These are phyloP conservation scores for Phacellophora camtschatica DNA, from an alignment of 30 jellyfish, hydroid and myxozoan species.

Conservation along the genomic window DNA sequence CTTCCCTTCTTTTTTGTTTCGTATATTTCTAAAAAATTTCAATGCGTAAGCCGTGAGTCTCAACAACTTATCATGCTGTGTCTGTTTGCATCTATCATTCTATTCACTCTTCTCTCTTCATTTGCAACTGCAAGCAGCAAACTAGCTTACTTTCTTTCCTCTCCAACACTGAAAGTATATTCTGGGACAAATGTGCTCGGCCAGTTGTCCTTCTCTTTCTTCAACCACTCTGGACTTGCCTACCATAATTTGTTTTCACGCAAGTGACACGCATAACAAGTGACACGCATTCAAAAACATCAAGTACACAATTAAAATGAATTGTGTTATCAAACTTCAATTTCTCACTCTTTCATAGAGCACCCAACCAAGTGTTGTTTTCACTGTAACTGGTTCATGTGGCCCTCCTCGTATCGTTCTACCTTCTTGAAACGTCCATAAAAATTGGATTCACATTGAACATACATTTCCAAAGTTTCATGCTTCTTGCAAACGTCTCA, in stretches of 20 bases:
- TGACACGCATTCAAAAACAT: too few relatives aligned
- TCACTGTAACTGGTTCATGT: constrained; percentile 49
- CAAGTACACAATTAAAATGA: too few relatives aligned
- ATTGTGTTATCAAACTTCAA: too few relatives aligned
- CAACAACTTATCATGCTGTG: background rate
- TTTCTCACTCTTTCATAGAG: constrained; percentile 32
- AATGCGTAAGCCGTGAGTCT: background rate
- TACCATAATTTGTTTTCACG: too few relatives aligned
- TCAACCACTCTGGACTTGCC: too few relatives aligned
- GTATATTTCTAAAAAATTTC: background rate
- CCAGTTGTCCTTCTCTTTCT: too few relatives aligned
- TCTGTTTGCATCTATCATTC: background rate
- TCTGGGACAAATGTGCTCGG: too few relatives aligned
- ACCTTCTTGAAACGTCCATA: constrained; percentile 31
- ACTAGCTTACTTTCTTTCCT: too few relatives aligned
- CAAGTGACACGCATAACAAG: too few relatives aligned
- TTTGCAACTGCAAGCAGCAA: too few relatives aligned
- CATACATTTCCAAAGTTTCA: constrained; percentile 19
- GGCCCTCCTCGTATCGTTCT: constrained; percentile 56
- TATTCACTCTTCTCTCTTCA: background rate
- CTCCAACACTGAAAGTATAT: too few relatives aligned
- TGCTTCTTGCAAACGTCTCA: constrained; percentile 38
- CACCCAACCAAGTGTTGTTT: constrained; percentile 52
- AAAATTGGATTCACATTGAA: constrained; percentile 6
- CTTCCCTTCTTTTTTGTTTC: background rate